Base-by-base conservation (phyloP, 2,888 invertebrate species). In the Vesta saturnalis region DNA sequence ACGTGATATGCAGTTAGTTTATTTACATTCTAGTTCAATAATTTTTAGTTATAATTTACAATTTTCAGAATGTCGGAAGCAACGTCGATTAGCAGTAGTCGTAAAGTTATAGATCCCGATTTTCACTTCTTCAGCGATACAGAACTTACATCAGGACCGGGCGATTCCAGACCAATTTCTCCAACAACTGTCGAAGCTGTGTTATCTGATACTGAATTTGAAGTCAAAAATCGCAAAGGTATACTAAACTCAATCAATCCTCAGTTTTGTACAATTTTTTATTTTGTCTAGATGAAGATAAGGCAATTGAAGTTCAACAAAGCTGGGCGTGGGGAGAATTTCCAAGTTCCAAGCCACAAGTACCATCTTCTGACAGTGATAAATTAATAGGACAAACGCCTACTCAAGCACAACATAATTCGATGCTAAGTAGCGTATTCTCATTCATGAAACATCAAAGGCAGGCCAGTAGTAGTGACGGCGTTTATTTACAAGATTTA, bases 151-250 rank as follows among this genome's bases (percentile, higher is more conserved):
- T 85, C 88, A 54, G 91, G 90, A 86, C 90, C 82, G 82, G 85
- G 80, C 81, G 86, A 83, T 78, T 83, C 82, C 1, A 77, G 95
- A 68, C 90, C 93, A 43, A 90, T 91, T 72, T 93, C 95, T 12
- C 96, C 96, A 5, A 90, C 94, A 70, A 79, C 80, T 67, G 71
- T 83, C n/a, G 83, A 83, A 72, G 73, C 77, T 15, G 83, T 84
- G 2, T 96, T 96, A 83, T 97, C 97, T 47, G 98, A 98, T 84
- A 96, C 97, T 0, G 98, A 98, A 82, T 92, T 95, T 79, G 97
- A 97, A 84, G 85, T 91, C 78, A 89, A 89, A 69, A 81, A 79
- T 67, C 79, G 84, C 18, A 84, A 83, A 82, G 83, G 83, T 82
- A 87, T 39, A 5, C 6, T 30, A 30, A 30, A 30, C 10, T 10